phyloP scores from a whole-genome alignment of 30 jellyfish, hydroid and myxozoan species.

The Morbakka virulenta region DNA sequence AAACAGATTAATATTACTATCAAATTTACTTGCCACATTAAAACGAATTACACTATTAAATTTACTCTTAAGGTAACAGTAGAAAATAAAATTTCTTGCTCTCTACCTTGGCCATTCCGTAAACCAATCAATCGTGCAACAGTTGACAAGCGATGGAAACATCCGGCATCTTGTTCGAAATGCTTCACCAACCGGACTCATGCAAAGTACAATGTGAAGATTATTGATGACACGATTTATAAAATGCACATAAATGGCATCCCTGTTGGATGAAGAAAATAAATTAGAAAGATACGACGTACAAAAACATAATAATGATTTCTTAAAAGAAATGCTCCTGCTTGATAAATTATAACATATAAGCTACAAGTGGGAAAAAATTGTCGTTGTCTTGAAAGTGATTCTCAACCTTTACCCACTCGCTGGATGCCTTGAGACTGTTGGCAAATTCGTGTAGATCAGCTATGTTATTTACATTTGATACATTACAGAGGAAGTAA shows the following conservation, averaged over 20 bases:
- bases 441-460: too few species aligned
- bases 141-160: constrained; percentile 93
- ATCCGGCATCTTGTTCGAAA: constrained; percentile 92
- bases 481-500: too few species aligned
- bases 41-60: not conserved
- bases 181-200: constrained; percentile 99
- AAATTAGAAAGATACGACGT: not conserved
- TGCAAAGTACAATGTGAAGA: constrained; percentile 84
- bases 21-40: not conserved
- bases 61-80: not conserved
- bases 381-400: too few species aligned
- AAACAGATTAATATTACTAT: not conserved
- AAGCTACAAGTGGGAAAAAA: not conserved
- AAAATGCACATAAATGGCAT: constrained; percentile 74
- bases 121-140: constrained; percentile 96
- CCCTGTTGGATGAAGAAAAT: constrained; percentile 30
- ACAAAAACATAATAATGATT: not conserved
- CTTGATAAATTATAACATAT: not conserved
- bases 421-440: too few species aligned
- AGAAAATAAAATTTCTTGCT: not conserved
- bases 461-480: too few species aligned
- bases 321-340: not conserved
- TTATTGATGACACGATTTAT: constrained; percentile 83
- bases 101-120: constrained; percentile 98
- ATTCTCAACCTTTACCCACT: too few species aligned